phyloP scores from a whole-genome alignment of 2,888 invertebrate species.

The Zygaena filipendulae region DNA sequence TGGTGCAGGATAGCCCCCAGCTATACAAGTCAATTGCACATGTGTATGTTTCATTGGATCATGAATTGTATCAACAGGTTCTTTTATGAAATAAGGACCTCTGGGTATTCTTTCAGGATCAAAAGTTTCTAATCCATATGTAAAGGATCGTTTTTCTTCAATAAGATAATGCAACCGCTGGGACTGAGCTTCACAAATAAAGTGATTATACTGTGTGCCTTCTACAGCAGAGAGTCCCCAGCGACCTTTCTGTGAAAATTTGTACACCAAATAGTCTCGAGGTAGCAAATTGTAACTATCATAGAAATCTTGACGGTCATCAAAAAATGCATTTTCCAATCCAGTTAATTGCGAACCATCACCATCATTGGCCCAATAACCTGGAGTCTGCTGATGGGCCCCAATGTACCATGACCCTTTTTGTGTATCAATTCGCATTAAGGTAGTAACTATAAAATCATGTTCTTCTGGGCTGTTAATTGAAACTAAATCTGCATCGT shows the following conservation, averaged over 20 bases:
- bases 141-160: conserved; percentile 81
- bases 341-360: conserved; percentile 83
- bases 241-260: conserved; percentile 74
- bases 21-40: conserved; percentile 82
- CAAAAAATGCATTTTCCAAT: conserved; percentile 85
- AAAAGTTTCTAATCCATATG: conserved; percentile 85
- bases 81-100: conserved; percentile 89
- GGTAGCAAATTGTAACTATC: conserved; percentile 62
- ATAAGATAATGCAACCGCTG: conserved; percentile 75
- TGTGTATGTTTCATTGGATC: conserved; percentile 83
- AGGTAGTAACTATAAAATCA: conserved; percentile 83
- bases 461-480: conserved; percentile 88
- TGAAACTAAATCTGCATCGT: conserved; percentile 82
- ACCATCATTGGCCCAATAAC: conserved; percentile 84
- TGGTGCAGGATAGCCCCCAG: conserved; percentile 90
- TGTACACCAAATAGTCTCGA: conserved; percentile 83
- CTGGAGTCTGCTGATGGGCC: conserved; percentile 77
- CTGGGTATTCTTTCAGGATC: conserved; percentile 85
- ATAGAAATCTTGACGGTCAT: conserved; percentile 55
- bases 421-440: conserved; percentile 86
- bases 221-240: conserved; percentile 88
- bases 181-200: conserved; percentile 91
- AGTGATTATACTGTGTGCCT: conserved; percentile 80
- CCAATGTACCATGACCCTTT: conserved; percentile 90
- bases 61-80: conserved; percentile 85